Percentiles rank a stretch among this genome's conserved stretches.
Conservation (phyloP, 2,113 vertebrate genomes). For the Aix galericulata region DNA sequence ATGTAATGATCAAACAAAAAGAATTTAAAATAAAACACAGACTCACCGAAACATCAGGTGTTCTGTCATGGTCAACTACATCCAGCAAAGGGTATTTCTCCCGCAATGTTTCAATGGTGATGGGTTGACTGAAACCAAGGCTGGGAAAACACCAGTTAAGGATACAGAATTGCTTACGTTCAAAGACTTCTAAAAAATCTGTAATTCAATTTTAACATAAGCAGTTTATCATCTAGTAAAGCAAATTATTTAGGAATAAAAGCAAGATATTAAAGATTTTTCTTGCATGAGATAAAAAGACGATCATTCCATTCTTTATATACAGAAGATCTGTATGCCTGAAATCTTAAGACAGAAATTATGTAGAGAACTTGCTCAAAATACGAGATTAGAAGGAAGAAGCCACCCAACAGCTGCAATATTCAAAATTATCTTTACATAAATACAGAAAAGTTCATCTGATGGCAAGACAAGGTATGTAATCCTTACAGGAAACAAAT, state of each 20-base stretch:
- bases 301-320: not conserved
- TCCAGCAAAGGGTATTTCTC: constrained; percentile 87
- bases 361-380: not conserved
- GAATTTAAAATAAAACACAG: not conserved
- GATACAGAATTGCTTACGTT: not conserved
- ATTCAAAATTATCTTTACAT: not conserved
- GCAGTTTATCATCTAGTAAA: not conserved
- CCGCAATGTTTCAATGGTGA: constrained; percentile 83
- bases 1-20: not conserved
- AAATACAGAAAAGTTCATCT: not conserved
- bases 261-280: not conserved
- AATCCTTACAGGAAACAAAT: not conserved
- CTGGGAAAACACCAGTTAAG: constrained; percentile 70
- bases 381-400: not conserved
- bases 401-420: not conserved
- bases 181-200: not conserved
- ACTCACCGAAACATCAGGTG: constrained; percentile 73
- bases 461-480: not conserved
- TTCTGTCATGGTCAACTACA: constrained; percentile 85
- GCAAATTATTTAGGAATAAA: not conserved
- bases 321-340: not conserved
- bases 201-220: not conserved
- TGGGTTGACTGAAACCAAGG: constrained; percentile 84
- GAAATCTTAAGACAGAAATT: not conserved
- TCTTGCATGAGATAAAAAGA: not conserved